Percentiles rank a stretch among this genome's conserved stretches.
Conservation (phyloP, 2,888 invertebrate genomes). For the Seira ritae region DNA sequence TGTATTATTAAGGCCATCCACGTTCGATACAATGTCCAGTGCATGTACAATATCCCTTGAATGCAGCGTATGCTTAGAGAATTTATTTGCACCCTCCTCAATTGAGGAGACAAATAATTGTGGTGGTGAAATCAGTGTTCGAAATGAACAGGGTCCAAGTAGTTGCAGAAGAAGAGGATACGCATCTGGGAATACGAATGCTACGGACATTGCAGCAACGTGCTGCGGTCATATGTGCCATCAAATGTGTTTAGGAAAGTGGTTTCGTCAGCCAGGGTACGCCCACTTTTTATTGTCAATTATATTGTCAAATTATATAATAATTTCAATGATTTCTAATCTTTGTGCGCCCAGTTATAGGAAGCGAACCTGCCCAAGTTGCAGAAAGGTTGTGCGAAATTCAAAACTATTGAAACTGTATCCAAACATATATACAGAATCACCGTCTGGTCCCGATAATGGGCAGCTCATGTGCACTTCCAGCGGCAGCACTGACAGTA, state of each 20-base stretch:
- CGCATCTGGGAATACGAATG: neutral
- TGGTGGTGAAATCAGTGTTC: neutral
- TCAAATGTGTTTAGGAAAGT: conserved; percentile 61
- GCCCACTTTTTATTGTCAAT: neutral
- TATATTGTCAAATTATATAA: neutral
- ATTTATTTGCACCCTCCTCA: conserved; percentile 39
- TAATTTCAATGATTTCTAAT: too few relatives aligned
- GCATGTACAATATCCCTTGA: conserved; percentile 31
- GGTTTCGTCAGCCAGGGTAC: conserved; percentile 65
- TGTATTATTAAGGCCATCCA: neutral
- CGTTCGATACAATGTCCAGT: neutral
- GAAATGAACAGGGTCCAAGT: neutral
- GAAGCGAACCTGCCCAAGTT: conserved; percentile 65
- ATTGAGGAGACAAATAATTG: neutral
- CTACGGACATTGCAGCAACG: conserved; percentile 52
- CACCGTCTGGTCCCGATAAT: neutral
- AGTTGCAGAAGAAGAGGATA: neutral
- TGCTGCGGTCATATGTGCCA: conserved; percentile 69
- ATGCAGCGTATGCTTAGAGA: conserved; percentile 62
- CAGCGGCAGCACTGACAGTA: neutral
- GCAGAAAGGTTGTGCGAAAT: conserved; percentile 47
- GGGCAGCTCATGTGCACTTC: neutral
- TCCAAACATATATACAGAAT: conserved; percentile 35
- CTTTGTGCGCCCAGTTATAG: too few relatives aligned
- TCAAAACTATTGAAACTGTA: conserved; percentile 54